Base-by-base conservation (phyloP, 37 sponge, comb jelly and placozoan species). In the Axinella damicornis region DNA sequence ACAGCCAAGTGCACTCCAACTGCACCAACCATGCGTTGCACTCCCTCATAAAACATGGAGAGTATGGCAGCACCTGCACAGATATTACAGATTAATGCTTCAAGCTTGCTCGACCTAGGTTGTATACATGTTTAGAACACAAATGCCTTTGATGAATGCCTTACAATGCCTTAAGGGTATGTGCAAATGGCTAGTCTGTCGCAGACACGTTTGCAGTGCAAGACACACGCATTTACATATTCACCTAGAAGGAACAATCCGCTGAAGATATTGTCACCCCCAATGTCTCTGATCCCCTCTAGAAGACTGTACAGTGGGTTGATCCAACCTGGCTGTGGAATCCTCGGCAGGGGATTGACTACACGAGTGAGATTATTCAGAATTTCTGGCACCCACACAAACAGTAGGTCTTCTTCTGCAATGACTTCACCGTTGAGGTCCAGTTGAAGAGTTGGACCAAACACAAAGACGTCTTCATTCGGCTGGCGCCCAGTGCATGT, bases 211-310 rank as follows among this genome's bases (percentile, higher is more conserved):
- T 46, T 12, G 6, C 9, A 46, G 9, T 46, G 46, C 46, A 46
- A 46, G 2, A 12, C 6, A 11, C 68, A 67, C 5, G 5, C 62
- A 25, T 25, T 20, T 71, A 38, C 37, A 31, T 40, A 37, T 58
- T 76, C 56, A 57, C 80, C 69, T 31, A 80, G 27, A 68, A 80
- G 68, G 25, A n/a, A 68, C 58, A 80, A 1, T 41, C 79, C 79
- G 62, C 80, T 80, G 18, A 68, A n/a, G 34, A 31, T 54, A 66
- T 80, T 80, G 69, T 80, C 80, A 4, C 80, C 80, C 15, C 57
- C 54, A 68, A 80, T 67, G 16, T 0, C 5, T 19, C 66, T 55
- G 4, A 80, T 36, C 33, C 69, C 69, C 17, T 31, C 17, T 6
- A 66, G 34, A 12, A 66, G 14, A 0, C 2, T 31, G 20, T 67